Evolutionary conservation across 2,888 invertebrate genomes (phyloP).

Genomic region (Neuroscelio doddi): DNA sequence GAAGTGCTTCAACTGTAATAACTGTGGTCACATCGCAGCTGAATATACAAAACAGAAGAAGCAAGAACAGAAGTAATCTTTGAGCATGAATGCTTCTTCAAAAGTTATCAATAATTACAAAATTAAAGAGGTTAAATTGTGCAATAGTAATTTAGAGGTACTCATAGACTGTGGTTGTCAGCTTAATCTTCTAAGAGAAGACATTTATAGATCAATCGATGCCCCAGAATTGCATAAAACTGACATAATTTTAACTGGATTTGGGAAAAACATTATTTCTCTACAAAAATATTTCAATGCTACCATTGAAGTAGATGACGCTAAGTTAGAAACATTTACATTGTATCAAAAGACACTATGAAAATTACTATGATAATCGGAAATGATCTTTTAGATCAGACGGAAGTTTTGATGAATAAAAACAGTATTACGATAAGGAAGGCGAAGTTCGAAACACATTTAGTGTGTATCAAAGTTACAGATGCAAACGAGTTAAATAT

Average conservation of each 20-base stretch:
- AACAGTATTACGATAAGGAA: slow-evolving; percentile 9
- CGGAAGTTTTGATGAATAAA: slow-evolving; percentile 12
- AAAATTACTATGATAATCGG: slow-evolving; percentile 17
- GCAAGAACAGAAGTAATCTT: neutral
- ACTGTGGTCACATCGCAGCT: slow-evolving; percentile 26
- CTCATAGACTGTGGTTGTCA: slow-evolving; percentile 30
- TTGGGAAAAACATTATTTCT: slow-evolving; percentile 18
- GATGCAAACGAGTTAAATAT: slow-evolving; percentile 10
- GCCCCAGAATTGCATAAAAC: slow-evolving; percentile 12
- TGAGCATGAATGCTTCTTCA: neutral
- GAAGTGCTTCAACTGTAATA: slow-evolving; percentile 19
- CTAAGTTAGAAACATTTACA: slow-evolving; percentile 18
- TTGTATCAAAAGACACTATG: slow-evolving; percentile 20
- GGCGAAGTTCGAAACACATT: neutral
- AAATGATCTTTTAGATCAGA: slow-evolving; percentile 30
- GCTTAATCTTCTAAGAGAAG: slow-evolving; percentile 21
- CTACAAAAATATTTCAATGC: slow-evolving; percentile 19
- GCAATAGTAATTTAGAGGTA: slow-evolving; percentile 7
- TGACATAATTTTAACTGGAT: slow-evolving; percentile 21
- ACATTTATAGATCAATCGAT: slow-evolving; percentile 17
- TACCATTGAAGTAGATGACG: slow-evolving; percentile 8
- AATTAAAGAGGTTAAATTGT: slow-evolving; percentile 7
- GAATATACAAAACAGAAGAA: slow-evolving; percentile 17
- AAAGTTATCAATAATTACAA: neutral
- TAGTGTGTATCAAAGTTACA: slow-evolving; percentile 10